Conservation (phyloP, 2,113 vertebrate genomes). For the Xiphias gladius region DNA sequence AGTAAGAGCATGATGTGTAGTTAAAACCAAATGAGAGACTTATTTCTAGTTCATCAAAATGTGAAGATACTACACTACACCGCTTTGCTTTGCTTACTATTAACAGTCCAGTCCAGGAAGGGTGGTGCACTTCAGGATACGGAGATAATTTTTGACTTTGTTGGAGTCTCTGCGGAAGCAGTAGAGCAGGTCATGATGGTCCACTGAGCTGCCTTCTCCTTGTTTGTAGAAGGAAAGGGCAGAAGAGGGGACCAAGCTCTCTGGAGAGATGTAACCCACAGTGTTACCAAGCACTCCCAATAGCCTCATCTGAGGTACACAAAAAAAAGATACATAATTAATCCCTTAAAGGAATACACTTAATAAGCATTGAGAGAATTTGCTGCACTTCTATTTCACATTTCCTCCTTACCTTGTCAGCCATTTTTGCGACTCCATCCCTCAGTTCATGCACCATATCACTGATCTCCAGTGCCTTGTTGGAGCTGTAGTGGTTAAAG, state of each 20-base stretch:
- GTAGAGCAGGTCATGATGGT: constrained; percentile 81
- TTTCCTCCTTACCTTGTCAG: constrained; percentile 72
- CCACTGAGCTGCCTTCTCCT: constrained; percentile 73
- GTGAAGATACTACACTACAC: not conserved
- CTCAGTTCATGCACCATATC: constrained; percentile 80
- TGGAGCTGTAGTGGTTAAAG: constrained; percentile 75
- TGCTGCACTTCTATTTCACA: not conserved
- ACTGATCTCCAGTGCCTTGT: constrained; percentile 82
- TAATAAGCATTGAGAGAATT: not conserved
- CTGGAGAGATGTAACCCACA: constrained; percentile 60
- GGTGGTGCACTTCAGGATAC: constrained; percentile 82
- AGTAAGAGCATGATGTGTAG: not conserved
- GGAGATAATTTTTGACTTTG: constrained; percentile 84
- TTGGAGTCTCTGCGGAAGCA: constrained; percentile 85
- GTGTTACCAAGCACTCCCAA: constrained; percentile 81
- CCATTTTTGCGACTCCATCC: constrained; percentile 79
- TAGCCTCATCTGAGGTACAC: constrained; percentile 80
- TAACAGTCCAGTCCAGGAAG: constrained; percentile 74
- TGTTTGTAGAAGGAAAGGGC: constrained; percentile 58
- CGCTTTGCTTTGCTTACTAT: not conserved
- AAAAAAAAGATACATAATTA: not conserved
- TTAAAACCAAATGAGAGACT: not conserved
- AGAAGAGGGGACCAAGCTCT: constrained; percentile 61
- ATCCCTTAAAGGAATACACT: not conserved
- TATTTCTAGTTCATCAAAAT: not conserved